Base-by-base conservation (phyloP, 2,888 invertebrate genomes). In the Hirtodrosophila histrioides region DNA sequence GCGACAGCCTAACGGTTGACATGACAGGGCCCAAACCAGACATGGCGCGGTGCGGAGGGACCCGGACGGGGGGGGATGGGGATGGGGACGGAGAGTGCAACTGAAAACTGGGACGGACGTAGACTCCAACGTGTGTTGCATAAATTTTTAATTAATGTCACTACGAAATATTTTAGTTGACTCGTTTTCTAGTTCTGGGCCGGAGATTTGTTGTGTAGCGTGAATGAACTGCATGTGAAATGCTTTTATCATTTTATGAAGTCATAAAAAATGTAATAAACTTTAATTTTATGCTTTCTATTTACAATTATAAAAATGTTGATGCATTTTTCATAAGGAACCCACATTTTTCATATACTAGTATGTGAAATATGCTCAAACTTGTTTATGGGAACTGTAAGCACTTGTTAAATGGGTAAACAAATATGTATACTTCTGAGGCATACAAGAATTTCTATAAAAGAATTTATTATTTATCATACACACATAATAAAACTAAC, bases 131-230 rank as follows among this genome's bases (percentile, higher is more conserved):
- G 84, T 79, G 83, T 64, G 75, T 58, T 78, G 71, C 76, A 86
- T 88, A 70, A 72, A 85, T 78, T 84, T 84, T 86, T 86, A 83
- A 88, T 85, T 80, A 85, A 86, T 86, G 81, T 84, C 84, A 74
- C 86, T 67, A 74, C 63, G 55, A 70, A 83, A 83, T 75, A 75
- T 70, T 77, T 66, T 31, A 66, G 61, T 75, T 51, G 56, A 66
- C 43, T 60, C 37, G 37, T 69, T 60, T 60, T 60, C 71, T 43
- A 70, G 58, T 51, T 60, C 11, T 39, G 12, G 11, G 6, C 27
- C 12, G 9, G 27, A 31, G 40, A 33, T 11, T 53, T 43, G 39
- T 49, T 45, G n/a, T 24, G 6, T 9, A 43, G 43, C 53, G 43
- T 44, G 69, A 51, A 63, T 63, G 69, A 63, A 49, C 31, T 11